Base-by-base conservation (phyloP, 2,888 invertebrate species). In the Chrysolina americana region DNA sequence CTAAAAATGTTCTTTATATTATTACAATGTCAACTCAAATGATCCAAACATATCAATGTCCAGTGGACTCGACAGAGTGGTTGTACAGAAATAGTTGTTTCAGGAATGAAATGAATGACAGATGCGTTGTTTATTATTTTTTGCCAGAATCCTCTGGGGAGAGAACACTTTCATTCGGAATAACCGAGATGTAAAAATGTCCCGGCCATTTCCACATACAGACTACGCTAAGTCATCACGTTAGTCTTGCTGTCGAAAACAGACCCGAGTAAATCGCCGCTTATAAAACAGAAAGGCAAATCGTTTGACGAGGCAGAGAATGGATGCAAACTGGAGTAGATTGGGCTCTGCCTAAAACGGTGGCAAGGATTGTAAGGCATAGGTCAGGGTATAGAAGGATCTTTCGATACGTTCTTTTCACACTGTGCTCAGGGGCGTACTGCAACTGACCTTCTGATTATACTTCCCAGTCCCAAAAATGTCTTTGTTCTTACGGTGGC, bases 351-450 rank as follows among this genome's bases (percentile, higher is more conserved):
- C 44, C 65, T 17, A 36, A 8, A 21, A 28, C 9, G 28, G 47
- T 23, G 65, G 59, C 19, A 59, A 44, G 65, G 56, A 56, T 15
- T 28, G 53, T 17, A 44, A 44, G 65, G 41, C 88, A 69, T 85
- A 80, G 69, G 82, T 79, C 77, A 76, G 71, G 76, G 71, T 76
- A 70, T 65, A 53, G 64, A n/a, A n/a, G n/a, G n/a, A 70, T 56
- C 21, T 56, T 53, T 44, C 23, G n/a, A 53, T 47, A 47, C 13
- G 23, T 44, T 62, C 59, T 28, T 59, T 17, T 13, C 59, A 15
- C 59, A 59, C n/a, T n/a, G 9, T 59, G n/a, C 59, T 28, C 28
- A 15, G 9, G 9, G 15, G 28, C 9, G 59, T n/a, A 21, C 21
- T 11, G 19, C 53, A 15, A 11, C 13, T 0, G 11, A 21, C 21